These are phyloP conservation scores for Centroberyx gerrardi DNA, from an alignment of 2,797 vertebrate genomes.

Conservation along the genomic window DNA sequence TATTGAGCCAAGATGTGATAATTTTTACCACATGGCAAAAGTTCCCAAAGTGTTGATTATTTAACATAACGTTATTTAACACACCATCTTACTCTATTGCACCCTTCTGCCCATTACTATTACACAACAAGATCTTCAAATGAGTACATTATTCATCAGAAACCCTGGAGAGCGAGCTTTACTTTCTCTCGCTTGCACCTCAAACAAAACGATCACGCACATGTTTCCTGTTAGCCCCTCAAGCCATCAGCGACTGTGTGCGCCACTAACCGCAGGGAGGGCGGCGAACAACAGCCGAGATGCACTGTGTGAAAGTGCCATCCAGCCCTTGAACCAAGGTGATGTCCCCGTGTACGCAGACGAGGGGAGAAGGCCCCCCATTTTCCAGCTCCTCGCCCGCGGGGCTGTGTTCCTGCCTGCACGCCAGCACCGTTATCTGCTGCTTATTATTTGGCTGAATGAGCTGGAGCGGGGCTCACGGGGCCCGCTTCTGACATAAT, in stretches of 20 bases:
- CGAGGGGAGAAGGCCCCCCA: conserved; percentile 44
- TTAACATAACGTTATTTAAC: not conserved
- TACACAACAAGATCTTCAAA: not conserved
- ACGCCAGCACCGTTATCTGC: conserved; percentile 73
- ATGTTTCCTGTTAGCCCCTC: conserved; percentile 4
- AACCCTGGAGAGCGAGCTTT: not conserved
- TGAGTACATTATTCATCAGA: not conserved
- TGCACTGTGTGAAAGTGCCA: conserved; percentile 12
- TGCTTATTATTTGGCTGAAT: conserved; percentile 86
- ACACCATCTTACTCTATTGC: not conserved
- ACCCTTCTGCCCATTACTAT: not conserved
- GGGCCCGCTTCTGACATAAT: conserved; percentile 82
- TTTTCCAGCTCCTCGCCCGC: conserved; percentile 49
- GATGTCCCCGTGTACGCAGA: conserved; percentile 56
- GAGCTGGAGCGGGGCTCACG: conserved; percentile 73
- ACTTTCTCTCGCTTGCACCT: conserved; percentile 5
- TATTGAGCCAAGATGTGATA: not conserved
- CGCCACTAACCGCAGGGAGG: conserved; percentile 26
- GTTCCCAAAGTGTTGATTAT: not conserved
- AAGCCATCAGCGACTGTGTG: conserved; percentile 18
- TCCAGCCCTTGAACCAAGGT: conserved; percentile 67
- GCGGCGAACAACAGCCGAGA: conserved; percentile 30
- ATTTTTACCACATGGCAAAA: too few species aligned
- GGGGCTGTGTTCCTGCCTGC: conserved; percentile 52
- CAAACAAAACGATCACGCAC: not conserved